phyloP scores from a whole-genome alignment of 2,797 vertebrate genomes.

The Pteropus rufus region DNA sequence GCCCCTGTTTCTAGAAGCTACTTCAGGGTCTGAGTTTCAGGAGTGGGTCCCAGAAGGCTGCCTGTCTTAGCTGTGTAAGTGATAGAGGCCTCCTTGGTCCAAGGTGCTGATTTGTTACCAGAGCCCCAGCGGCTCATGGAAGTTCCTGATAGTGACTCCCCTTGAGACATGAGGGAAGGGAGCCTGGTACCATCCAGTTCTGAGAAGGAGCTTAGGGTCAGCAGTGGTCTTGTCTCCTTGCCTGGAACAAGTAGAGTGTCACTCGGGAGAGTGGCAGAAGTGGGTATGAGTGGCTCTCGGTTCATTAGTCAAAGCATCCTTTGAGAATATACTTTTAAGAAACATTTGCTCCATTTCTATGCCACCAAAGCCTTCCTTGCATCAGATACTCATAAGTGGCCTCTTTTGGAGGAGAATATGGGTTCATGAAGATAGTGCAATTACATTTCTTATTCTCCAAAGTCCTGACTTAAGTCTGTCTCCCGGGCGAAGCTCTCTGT shows the following conservation, averaged over 20 bases:
- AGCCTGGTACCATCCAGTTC: neutral
- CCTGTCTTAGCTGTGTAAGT: neutral
- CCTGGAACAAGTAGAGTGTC: neutral
- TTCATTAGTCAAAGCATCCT: neutral
- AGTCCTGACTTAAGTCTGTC: neutral
- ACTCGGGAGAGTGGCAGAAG: neutral
- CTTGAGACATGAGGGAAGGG: neutral
- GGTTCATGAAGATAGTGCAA: neutral
- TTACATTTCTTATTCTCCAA: neutral
- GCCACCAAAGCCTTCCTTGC: neutral
- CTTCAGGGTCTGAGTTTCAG: neutral
- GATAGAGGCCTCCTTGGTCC: neutral
- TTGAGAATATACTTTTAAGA: neutral
- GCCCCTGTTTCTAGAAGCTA: neutral
- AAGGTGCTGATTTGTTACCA: neutral
- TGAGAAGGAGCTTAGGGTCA: neutral
- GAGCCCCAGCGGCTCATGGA: neutral
- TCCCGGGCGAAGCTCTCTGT: neutral
- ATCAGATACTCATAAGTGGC: neutral
- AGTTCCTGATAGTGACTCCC: neutral
- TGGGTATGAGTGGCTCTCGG: neutral
- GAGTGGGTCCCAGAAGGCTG: neutral
- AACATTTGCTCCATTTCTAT: neutral
- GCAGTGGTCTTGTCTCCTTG: neutral
- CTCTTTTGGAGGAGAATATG: neutral